phyloP scores from a whole-genome alignment of 2,113 vertebrate genomes.

The Varanus komodoensis region DNA sequence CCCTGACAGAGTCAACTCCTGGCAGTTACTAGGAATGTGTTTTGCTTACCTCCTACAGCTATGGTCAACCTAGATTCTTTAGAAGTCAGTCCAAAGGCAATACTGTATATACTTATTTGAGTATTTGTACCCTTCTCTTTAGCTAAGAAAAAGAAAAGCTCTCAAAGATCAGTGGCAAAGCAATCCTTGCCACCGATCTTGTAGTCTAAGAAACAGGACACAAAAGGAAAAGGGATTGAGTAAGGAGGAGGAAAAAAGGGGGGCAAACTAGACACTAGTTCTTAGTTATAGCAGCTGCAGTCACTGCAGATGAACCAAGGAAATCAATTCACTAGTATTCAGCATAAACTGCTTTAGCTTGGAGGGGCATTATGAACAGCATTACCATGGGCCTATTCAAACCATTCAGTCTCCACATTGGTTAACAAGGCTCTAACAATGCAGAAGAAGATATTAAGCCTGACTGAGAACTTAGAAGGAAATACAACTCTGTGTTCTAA shows the following conservation, averaged over 20 bases:
- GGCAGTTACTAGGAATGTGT: not conserved
- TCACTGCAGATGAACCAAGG: not conserved
- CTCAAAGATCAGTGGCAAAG: not conserved
- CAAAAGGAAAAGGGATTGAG: not conserved
- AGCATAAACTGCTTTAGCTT: not conserved
- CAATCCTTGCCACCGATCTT: not conserved
- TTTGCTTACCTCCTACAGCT: not conserved
- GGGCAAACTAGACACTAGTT: not conserved
- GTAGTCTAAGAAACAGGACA: not conserved
- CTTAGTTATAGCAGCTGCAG: not conserved
- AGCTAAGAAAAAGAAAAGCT: no score
- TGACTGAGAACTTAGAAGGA: not conserved
- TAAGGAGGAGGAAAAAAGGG: no score
- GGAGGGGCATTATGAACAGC: not conserved
- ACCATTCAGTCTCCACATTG: not conserved
- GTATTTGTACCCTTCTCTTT: no score
- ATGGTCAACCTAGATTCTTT: not conserved
- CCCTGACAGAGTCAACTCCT: not conserved
- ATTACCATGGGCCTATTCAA: not conserved
- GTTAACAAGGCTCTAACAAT: not conserved
- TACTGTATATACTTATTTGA: no score
- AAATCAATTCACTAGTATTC: not conserved
- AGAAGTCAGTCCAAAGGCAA: not conserved
- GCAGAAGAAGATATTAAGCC: not conserved
- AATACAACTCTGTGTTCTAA: not conserved